Conservation (phyloP, 2,113 vertebrate genomes). For the Forbesichthys papilliferus region DNA sequence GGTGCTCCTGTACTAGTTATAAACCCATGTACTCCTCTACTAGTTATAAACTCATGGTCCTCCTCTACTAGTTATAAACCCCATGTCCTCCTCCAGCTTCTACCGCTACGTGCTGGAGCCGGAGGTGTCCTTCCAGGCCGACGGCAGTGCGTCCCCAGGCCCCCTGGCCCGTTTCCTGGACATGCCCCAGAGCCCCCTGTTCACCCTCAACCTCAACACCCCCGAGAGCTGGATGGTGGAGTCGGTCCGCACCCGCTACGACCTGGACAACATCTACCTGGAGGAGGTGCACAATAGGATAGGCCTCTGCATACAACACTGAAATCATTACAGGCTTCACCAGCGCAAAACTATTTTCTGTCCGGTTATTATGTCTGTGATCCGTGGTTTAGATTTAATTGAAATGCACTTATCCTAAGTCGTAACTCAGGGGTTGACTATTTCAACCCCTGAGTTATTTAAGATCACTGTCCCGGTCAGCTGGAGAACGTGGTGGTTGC, state of each 20-base stretch:
- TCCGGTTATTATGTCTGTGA: too few species aligned
- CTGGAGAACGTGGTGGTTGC: too few species aligned
- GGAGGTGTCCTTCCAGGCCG: slow-evolving; percentile 85
- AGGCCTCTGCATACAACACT: too few species aligned
- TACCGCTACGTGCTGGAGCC: slow-evolving; percentile 95
- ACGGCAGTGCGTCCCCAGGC: slow-evolving; percentile 84
- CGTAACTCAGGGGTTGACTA: too few species aligned
- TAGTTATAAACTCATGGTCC: too few species aligned
- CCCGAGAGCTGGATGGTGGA: slow-evolving; percentile 99
- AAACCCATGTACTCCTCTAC: neutral
- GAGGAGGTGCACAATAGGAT: slow-evolving; percentile 81
- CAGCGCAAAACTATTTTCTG: too few species aligned
- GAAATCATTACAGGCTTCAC: too few species aligned
- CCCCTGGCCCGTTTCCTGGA: slow-evolving; percentile 94
- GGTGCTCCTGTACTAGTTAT: too few species aligned
- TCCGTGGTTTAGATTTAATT: too few species aligned
- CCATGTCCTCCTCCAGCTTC: slow-evolving; percentile 78
- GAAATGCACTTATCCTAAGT: too few species aligned
- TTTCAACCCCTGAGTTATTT: too few species aligned
- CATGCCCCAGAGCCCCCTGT: slow-evolving; percentile 95
- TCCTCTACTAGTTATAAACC: neutral
- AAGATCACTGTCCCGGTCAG: too few species aligned
- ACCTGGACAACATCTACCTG: slow-evolving; percentile 97
- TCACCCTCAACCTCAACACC: slow-evolving; percentile 94
- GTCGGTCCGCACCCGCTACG: slow-evolving; percentile 91